These are phyloP conservation scores for Mastomys natalensis DNA, from an alignment of 2,113 vertebrate genomes.

Conservation along the genomic window DNA sequence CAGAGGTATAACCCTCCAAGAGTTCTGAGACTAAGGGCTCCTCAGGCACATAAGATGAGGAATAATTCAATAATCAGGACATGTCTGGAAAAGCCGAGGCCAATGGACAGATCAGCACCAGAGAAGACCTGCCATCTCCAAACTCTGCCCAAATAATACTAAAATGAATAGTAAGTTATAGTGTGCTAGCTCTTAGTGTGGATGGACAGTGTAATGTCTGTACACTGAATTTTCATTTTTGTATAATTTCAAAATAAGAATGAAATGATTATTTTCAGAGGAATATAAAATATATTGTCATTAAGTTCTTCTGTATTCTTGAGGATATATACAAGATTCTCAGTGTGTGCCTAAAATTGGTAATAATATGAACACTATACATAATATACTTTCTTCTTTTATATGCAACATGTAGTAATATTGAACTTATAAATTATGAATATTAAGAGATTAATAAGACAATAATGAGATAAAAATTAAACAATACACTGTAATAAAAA, in stretches of 20 bases:
- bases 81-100: not conserved
- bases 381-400: not conserved
- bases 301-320: not conserved
- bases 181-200: too few species aligned
- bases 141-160: not conserved
- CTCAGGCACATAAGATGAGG: not conserved
- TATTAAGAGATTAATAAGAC: not conserved
- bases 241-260: not conserved
- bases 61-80: not conserved
- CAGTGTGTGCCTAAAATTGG: not conserved
- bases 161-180: not conserved
- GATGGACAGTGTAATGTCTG: too few species aligned
- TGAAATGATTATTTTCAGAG: not conserved
- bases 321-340: not conserved
- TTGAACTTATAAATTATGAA: not conserved
- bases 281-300: not conserved
- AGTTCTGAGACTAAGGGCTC: not conserved
- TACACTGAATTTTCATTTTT: not conserved
- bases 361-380: not conserved
- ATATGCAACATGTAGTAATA: not conserved
- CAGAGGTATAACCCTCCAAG: not conserved
- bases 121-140: not conserved
- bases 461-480: not conserved
- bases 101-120: too few species aligned
- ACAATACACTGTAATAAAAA: not conserved